Evolutionary conservation across 2,113 vertebrate species (phyloP), one percentile per base, ranked within the genome.

Genomic region (Sclerurus mexicanus): DNA sequence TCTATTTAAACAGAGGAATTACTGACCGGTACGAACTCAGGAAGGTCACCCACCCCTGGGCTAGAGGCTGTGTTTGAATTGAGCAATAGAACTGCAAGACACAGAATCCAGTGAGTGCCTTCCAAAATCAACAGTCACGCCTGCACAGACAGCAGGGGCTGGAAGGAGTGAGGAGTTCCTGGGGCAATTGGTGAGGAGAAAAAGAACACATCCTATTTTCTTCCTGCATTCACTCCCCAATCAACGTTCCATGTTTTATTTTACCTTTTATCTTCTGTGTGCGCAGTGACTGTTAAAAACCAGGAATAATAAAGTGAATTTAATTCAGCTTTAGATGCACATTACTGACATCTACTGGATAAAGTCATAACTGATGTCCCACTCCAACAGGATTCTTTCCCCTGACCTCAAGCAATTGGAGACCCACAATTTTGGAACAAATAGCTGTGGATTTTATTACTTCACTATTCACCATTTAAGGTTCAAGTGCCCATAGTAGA

Each of bases 11-110:
- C 16, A 74, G 59, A 95, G 87, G 59, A 78, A 84, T 47, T 80
- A 62, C 76, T 84, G 53, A 50, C 30, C 0, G 1, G 25, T 50
- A 37, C 16, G 23, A 85, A 73, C 62, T 92, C 37, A 15, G 62
- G 74, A 62, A 91, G 95, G 95, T 96, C 97, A 96, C 37, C 46
- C 24, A 94, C 88, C 86, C 59, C 78, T 49, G 74, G 89, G 78
- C 64, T 86, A 90, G 19, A 76, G 52, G 30, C 84, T 83, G 22
- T 86, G 22, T 80, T 85, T 89, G 93, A 93, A 86, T 96, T 94
- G 88, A 96, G 97, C 93, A 97, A 97, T 49, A 25, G 31, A 90
- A 92, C 3, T 79, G 78, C 88, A 97, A 74, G 92, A 91, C 42
- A 90, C 28, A 91, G 25, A 63, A 88, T 77, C 31, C 50, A 74